Evolutionary conservation across 2,797 vertebrate genomes (phyloP), one percentile per base, ranked within the genome.

Genomic region (Ptychobarbus kaznakovi): DNA sequence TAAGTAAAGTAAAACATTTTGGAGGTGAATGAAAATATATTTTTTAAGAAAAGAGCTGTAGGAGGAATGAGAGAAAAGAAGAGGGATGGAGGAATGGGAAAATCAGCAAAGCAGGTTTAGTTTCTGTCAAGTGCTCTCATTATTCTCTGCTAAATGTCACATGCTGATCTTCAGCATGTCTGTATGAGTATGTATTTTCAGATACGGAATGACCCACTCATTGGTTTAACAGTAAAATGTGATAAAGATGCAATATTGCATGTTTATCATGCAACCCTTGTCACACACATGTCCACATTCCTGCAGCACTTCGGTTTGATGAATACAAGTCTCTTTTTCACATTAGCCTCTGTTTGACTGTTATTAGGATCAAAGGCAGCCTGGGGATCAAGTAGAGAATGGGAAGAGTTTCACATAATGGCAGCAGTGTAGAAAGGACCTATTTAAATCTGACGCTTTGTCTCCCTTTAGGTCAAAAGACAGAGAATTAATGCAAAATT

Each of bases 131-230:
- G 91, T 85, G 25, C 86, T 80, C 91, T 93, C 90, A 93, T 93
- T 94, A 93, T 92, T 93, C 91, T 92, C 88, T 89, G 91, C 92
- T 92, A 94, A 93, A 93, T 93, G 91, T 92, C 92, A 93, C 89
- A 65, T 56, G 84, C 86, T 92, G 90, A 92, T 91, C 91, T 91
- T 89, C 86, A 86, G 85, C 89, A 90, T 90, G 86, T 93, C 92
- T 95, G 91, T 93, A 93, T 92, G 87, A 90, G 82, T 72, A 86
- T 88, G 63, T 65, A 85, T 89, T 91, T 92, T 86, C 25, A 86
- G 85, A 85, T 86, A 68, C 3, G 8, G 3, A 66, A 35, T 66
- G 89, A 90, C 91, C 91, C 82, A 83, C 28, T 63, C 63, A 0
- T 87, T 7, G 80, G 88, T 87, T 91, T 58, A 58, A 58, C 4